Evolutionary conservation across 64 coral and sea anemone species (phyloP).

Genomic region (Catalaphyllia jardinei): DNA sequence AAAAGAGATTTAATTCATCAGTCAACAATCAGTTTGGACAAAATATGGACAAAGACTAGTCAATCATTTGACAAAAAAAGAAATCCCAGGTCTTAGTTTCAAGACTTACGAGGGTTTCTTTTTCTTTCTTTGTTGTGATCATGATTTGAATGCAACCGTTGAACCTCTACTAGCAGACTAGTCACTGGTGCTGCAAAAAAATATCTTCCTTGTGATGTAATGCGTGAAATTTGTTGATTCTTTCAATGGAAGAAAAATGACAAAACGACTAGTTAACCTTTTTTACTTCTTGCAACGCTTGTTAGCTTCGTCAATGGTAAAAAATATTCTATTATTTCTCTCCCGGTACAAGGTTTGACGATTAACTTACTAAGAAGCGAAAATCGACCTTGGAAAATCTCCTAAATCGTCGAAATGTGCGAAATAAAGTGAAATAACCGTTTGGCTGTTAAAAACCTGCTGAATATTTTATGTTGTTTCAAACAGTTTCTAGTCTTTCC

Average conservation of each 20-base stretch:
- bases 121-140: no score
- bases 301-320: neutral
- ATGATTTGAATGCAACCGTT: no score
- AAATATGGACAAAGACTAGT: no score
- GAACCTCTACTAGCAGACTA: no score
- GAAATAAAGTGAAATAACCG: constrained; percentile 27
- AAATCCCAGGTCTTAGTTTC: no score
- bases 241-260: neutral
- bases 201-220: constrained; percentile 29
- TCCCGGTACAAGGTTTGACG: no score
- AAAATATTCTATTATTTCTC: neutral
- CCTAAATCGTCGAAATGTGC: neutral
- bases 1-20: no score
- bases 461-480: constrained; percentile 39
- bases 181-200: neutral
- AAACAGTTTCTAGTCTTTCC: neutral
- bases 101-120: no score
- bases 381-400: neutral
- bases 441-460: constrained; percentile 12
- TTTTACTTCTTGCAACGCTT: neutral
- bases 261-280: constrained; percentile 1
- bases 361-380: neutral
- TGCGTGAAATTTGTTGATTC: constrained; percentile 28
- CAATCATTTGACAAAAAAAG: no score
- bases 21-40: no score